Evolutionary conservation across 2,888 invertebrate species (phyloP), one percentile per base, ranked within the genome.

Genomic region (Ormyrus pomaceus): DNA sequence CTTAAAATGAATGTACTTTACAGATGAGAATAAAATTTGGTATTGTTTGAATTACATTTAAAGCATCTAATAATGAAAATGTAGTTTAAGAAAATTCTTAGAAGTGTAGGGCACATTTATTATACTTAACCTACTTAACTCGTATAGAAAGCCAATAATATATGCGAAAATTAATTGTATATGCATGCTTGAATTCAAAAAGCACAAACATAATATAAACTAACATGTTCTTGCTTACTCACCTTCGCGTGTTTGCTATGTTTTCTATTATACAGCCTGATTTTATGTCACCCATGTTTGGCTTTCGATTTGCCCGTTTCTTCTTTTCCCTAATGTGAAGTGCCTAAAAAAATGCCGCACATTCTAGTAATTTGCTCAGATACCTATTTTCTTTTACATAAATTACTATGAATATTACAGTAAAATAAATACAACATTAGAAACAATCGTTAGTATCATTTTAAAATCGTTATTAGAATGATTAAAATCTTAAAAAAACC

Each of bases 191-290:
- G 10, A 11, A n/a, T 19, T 10, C 56, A 56, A 56, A 11, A 56
- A 56, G 6, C 6, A 56, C 6, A n/a, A 56, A 56, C 11, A 5
- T 11, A 56, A 10, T 56, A n/a, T 56, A 56, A 11, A 19, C 34
- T 83, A 19, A 19, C 19, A 19, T 19, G 19, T 19, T 19, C 19
- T 19, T 19, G 19, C 19, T 65, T 72, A 86, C 88, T 90, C 84
- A 91, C 89, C 91, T 89, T 84, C 95, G 92, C 46, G 96, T 96
- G 88, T 95, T 96, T 70, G 96, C 96, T 83, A 97, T 94, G 90
- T 97, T 97, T 91, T 97, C 97, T 91, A 97, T 97, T 87, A 97
- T 96, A 86, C 96, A 95, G 80, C 95, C 95, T 56, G 94, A 94
- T 84, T 94, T 94, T 80, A 94, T 93, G 86, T 95, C 95, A 70